A percentile compares a stretch with the other conserved stretches of the same genome.
Conservation (phyloP, 2,888 invertebrate species). For the Fabriciana adippe region DNA sequence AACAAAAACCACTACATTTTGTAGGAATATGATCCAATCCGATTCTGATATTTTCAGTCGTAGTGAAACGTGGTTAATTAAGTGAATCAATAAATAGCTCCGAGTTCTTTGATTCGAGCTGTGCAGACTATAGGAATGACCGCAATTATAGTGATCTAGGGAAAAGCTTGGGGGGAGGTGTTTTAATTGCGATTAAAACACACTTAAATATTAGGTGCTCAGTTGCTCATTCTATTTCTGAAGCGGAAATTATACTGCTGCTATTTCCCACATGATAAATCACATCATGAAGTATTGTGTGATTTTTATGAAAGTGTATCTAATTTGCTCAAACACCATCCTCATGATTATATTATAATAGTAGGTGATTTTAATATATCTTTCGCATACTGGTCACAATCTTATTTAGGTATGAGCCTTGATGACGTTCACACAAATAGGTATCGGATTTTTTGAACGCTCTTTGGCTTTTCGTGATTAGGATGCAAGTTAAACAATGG, state of each 20-base stretch:
- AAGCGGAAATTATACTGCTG: neutral
- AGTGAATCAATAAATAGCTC: no score
- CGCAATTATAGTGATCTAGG: neutral
- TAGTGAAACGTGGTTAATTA: no score
- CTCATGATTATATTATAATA: neutral
- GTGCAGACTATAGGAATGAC: no score
- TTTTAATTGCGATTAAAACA: neutral
- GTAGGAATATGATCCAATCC: no score
- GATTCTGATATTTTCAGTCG: no score
- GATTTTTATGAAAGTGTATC: neutral
- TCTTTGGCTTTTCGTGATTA: no score
- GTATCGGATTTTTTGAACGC: no score
- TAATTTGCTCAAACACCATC: neutral
- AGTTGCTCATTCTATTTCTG: neutral
- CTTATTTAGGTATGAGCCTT: neutral
- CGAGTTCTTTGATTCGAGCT: no score
- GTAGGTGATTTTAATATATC: conserved; percentile 14
- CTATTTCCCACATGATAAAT: no score
- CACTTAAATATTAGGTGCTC: neutral
- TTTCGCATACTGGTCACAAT: neutral
- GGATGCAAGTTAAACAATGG: no score
- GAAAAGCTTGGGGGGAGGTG: neutral
- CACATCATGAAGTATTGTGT: no score
- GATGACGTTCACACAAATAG: neutral
- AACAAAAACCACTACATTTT: no score